phyloP scores from a whole-genome alignment of 2,888 invertebrate species.

The Synanthedon myopaeformis region DNA sequence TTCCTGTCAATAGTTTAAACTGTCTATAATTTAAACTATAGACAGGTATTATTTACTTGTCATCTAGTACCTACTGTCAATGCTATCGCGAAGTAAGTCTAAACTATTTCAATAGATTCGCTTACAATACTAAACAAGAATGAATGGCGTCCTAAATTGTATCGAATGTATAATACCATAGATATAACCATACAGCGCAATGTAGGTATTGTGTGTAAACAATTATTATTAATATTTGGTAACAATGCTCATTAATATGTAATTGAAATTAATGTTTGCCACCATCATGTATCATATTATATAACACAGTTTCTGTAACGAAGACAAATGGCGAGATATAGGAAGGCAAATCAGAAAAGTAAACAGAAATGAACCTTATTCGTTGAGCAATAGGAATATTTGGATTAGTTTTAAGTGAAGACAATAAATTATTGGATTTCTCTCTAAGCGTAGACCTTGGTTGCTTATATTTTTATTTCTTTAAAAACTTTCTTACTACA shows the following conservation, averaged over 20 bases:
- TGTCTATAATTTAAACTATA: no score
- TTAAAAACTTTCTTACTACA: no score
- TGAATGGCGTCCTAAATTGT: neutral
- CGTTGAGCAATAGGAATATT: no score
- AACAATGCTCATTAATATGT: neutral
- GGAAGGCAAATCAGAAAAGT: no score
- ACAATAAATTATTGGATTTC: no score
- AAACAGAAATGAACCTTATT: no score
- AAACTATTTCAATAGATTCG: neutral
- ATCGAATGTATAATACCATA: neutral
- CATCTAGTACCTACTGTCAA: no score
- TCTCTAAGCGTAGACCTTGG: no score
- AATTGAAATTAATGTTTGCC: neutral
- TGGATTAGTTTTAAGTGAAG: no score
- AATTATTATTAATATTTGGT: neutral
- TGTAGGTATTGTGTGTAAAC: neutral
- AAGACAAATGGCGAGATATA: slow-evolving; percentile 1
- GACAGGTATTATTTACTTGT: no score
- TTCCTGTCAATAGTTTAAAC: no score
- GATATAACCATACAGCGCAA: neutral
- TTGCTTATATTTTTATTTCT: no score
- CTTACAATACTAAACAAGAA: neutral
- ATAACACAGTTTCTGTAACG: neutral
- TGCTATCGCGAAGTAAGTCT: neutral
- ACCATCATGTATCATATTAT: neutral